Base-by-base conservation (phyloP, 2,888 invertebrate genomes). In the Melanophora roralis region DNA sequence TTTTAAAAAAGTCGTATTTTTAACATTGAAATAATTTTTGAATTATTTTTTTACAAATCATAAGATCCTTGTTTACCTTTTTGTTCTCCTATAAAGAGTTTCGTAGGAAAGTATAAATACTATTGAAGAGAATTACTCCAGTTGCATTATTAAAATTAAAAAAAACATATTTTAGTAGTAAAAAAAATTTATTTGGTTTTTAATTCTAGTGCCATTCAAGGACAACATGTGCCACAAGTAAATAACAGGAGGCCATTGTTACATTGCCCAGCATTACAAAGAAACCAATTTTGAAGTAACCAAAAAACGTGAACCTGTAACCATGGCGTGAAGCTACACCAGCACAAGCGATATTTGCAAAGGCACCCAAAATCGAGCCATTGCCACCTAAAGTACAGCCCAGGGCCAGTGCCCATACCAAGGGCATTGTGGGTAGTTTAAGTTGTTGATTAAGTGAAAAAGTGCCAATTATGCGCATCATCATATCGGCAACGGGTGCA, bases 311-410 rank as follows among this genome's bases (percentile, higher is more conserved):
- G 86, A 97, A 94, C 82, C 93, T 91, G 88, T 96, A 96, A 6
- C 96, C 97, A 88, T 97, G 96, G 84, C 96, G 96, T 85, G 96
- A 96, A 0, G 96, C 96, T 3, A 97, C 94, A 62, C 97, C 96
- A 2, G 96, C 96, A 89, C 96, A 95, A 0, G 97, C 95, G 12
- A 97, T 95, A 89, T 97, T 97, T 0, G 96, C 95, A 19, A 95
- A 95, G 0, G 96, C 95, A 71, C 96, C 96, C 85, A 97, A 95
- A n/a, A 97, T 88, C 0, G 97, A 96, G 36, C 96, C 96, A 90
- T 97, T 97, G 76, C 96, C 96, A 90, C 97, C 97, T 65, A 97
- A 91, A 87, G 96, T 96, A 4, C 96, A 95, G 0, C 97, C 97
- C 82, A 96, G 95, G 0, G 95, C 94, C n/a, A 97, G 88, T 0